These are phyloP conservation scores for Psix sp. DNA, from an alignment of 1,140 invertebrate species.

Conservation along the genomic window DNA sequence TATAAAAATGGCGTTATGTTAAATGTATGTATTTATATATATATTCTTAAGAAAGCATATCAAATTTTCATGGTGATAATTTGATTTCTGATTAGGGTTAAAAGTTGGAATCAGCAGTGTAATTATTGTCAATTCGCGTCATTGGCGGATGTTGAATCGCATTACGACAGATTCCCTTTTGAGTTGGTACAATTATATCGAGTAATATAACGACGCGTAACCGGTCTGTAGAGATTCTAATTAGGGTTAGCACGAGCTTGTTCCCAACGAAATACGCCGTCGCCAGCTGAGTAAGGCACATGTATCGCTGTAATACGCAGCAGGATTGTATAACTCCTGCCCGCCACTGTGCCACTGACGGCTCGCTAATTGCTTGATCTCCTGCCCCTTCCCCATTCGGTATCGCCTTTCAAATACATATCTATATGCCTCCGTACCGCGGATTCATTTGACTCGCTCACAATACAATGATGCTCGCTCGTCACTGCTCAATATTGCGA, in stretches of 20 bases:
- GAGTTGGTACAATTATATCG: conserved; percentile 59
- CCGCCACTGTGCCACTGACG: conserved; percentile 77
- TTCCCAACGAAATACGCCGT: conserved; percentile 54
- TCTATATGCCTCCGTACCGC: conserved; percentile 68
- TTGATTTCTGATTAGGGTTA: not conserved
- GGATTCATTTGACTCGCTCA: conserved; percentile 47
- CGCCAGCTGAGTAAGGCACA: conserved; percentile 72
- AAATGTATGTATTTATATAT: too few species aligned
- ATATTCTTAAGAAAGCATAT: too few species aligned
- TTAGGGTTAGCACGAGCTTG: conserved; percentile 69
- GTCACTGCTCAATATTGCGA: conserved; percentile 39
- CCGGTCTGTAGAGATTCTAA: conserved; percentile 70
- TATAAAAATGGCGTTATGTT: too few species aligned
- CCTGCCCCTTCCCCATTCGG: conserved; percentile 56
- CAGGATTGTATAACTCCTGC: conserved; percentile 71
- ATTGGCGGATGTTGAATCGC: conserved; percentile 44
- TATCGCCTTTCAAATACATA: conserved; percentile 75
- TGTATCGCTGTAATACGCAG: conserved; percentile 61
- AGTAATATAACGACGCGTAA: conserved; percentile 63
- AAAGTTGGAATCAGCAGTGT: conserved; percentile 7
- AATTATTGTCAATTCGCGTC: conserved; percentile 44
- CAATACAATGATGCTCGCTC: conserved; percentile 37
- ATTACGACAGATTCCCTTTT: conserved; percentile 53
- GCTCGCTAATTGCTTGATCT: conserved; percentile 77
- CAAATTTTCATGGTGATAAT: too few species aligned